phyloP scores from a whole-genome alignment of 2,888 invertebrate genomes.

The Troilus luridus region DNA sequence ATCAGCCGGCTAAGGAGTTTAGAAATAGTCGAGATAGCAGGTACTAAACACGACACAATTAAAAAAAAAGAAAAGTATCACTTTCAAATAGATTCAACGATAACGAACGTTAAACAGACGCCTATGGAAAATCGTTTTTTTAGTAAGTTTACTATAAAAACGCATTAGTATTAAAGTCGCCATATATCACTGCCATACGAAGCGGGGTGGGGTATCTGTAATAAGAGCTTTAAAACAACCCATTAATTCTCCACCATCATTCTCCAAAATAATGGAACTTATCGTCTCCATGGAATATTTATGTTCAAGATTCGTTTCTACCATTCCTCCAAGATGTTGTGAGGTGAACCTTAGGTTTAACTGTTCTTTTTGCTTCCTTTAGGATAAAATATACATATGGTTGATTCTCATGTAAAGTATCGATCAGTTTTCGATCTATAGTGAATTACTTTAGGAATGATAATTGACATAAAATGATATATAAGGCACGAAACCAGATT shows the following conservation, averaged over 20 bases:
- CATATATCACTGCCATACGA: neutral
- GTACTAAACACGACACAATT: neutral
- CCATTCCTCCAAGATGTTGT: neutral
- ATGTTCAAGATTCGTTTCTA: neutral
- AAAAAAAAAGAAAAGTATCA: neutral
- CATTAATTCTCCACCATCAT: neutral
- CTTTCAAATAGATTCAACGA: neutral
- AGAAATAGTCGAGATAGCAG: neutral
- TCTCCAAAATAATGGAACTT: conserved; percentile 2
- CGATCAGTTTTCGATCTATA: too few species aligned
- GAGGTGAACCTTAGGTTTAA: too few species aligned
- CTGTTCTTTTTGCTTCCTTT: too few species aligned
- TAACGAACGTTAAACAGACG: neutral
- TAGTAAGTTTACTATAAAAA: conserved; percentile 5
- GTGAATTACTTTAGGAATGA: too few species aligned
- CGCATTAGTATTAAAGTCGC: neutral
- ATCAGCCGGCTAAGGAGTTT: neutral
- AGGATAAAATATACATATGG: too few species aligned
- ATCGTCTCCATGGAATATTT: neutral
- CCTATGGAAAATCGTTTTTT: conserved; percentile 1
- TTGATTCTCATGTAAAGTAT: too few species aligned
- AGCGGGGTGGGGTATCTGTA: neutral
- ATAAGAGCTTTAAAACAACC: conserved; percentile 12
- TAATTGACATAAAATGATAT: too few species aligned
- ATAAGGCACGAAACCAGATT: too few species aligned